Evolutionary conservation across 2,888 invertebrate genomes (phyloP).

Genomic region (Epistrophe grossulariae): DNA sequence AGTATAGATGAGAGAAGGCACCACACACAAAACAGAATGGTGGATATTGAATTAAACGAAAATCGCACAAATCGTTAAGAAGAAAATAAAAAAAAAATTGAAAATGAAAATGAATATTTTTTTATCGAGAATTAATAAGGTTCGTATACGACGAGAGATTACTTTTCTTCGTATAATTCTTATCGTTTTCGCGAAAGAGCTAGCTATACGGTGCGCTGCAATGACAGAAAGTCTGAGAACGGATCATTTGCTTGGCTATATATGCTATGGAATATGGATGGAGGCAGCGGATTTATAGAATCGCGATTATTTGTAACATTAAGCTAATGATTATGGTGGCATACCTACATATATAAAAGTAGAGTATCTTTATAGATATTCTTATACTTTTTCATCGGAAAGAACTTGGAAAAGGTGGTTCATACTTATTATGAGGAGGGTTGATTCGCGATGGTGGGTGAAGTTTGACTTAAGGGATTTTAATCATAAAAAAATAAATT

Average conservation of each 20-base stretch:
- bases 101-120: conserved; percentile 74
- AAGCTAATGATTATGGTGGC: conserved; percentile 69
- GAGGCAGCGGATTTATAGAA: conserved; percentile 66
- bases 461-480: conserved; percentile 18
- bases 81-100: conserved; percentile 26
- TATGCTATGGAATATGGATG: neutral
- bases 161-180: conserved; percentile 56
- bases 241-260: conserved; percentile 40
- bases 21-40: neutral
- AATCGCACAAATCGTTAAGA: conserved; percentile 50
- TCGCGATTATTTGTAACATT: conserved; percentile 72
- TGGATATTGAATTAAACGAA: conserved; percentile 73
- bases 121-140: conserved; percentile 73
- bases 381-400: neutral
- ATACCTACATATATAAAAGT: neutral
- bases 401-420: neutral
- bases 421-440: neutral
- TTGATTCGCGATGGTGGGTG: neutral
- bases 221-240: conserved; percentile 26
- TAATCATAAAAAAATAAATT: conserved; percentile 55
- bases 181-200: conserved; percentile 45
- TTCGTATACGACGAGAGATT: conserved; percentile 46
- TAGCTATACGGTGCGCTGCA: conserved; percentile 3
- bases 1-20: neutral
- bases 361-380: neutral